Percentiles rank a stretch among this genome's conserved stretches.
Conservation (phyloP, 2,888 invertebrate species). For the Lasioglossum villosulum region DNA sequence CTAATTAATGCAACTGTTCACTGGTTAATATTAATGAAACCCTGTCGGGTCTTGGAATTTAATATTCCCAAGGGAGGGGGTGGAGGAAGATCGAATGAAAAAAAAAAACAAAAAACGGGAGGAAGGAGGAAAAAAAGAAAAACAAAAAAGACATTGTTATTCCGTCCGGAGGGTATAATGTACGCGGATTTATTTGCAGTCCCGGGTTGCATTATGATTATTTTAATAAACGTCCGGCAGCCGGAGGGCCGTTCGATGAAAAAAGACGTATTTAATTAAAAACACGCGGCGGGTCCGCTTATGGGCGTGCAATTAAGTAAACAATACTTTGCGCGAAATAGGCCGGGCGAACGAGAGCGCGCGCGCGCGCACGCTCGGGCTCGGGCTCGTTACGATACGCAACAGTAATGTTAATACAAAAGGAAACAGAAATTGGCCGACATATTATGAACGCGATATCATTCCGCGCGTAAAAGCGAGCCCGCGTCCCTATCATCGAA, state of each 20-base stretch:
- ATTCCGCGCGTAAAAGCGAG: conserved; percentile 30
- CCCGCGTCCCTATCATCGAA: conserved; percentile 16
- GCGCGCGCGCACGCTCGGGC: background rate
- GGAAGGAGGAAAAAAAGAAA: background rate
- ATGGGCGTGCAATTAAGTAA: conserved; percentile 50
- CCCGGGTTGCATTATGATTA: conserved; percentile 54
- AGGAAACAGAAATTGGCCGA: conserved; percentile 40
- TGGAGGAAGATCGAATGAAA: background rate
- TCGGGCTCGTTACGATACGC: conserved; percentile 32
- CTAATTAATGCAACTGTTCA: background rate
- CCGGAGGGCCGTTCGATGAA: conserved; percentile 29
- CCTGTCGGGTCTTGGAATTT: background rate
- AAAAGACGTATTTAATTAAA: conserved; percentile 44
- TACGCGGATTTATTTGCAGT: conserved; percentile 28
- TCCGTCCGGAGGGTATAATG: conserved; percentile 20
- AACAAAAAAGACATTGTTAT: conserved; percentile 8
- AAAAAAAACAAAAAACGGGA: background rate
- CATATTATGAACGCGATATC: conserved; percentile 40
- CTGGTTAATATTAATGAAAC: background rate
- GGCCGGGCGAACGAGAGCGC: background rate
- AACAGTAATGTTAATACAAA: conserved; percentile 49
- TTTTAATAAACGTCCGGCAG: conserved; percentile 47
- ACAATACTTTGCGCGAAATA: conserved; percentile 36
- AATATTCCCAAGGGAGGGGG: background rate
- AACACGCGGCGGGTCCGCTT: conserved; percentile 41